Evolutionary conservation across 2,113 vertebrate genomes (phyloP).

Genomic region (Telmatochromis sp.): DNA sequence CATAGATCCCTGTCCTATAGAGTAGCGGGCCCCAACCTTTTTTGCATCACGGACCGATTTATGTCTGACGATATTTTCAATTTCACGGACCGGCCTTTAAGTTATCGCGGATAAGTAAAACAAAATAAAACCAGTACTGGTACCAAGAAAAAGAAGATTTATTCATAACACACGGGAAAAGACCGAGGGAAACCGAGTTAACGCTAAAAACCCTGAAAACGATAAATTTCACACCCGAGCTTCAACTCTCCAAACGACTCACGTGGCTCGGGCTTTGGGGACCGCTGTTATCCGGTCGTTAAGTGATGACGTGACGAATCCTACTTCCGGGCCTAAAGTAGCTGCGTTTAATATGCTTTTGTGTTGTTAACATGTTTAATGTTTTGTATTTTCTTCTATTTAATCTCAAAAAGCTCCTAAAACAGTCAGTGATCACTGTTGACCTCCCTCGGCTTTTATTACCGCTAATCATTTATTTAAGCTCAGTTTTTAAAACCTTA

Average conservation of each 20-base stretch:
- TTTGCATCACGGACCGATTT: neutral
- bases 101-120: accelerated
- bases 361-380: too few species aligned
- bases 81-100: accelerated
- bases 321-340: too few species aligned
- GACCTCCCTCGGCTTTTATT: too few species aligned
- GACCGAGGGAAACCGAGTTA: accelerated
- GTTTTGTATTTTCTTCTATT: too few species aligned
- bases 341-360: too few species aligned
- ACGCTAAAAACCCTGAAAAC: too few species aligned
- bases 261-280: neutral
- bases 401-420: too few species aligned
- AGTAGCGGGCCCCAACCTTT: accelerated
- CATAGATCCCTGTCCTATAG: neutral
- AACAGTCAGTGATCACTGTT: too few species aligned
- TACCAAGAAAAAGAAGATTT: neutral
- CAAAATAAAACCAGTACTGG: neutral
- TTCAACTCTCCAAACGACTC: neutral
- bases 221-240: neutral
- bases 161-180: neutral
- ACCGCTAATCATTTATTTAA: too few species aligned
- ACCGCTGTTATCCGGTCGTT: neutral
- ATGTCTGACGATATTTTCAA: neutral
- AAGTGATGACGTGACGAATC: too few species aligned
- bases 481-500: too few species aligned